Evolutionary conservation across 2,113 vertebrate genomes (phyloP).

Genomic region (Oreochromis niloticus): DNA sequence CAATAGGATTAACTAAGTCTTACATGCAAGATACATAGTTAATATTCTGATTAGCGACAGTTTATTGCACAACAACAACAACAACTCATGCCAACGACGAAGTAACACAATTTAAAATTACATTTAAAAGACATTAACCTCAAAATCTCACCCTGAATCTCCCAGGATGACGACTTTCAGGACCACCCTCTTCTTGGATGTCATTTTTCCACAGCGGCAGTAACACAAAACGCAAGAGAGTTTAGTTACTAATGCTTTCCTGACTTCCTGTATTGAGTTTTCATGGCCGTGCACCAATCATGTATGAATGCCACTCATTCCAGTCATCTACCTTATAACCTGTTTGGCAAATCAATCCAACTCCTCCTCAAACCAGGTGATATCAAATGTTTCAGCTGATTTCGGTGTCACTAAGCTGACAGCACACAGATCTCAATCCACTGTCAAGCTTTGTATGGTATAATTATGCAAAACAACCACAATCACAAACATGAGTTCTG

Average conservation of each 20-base stretch:
- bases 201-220: constrained; percentile 84
- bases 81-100: background rate
- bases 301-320: constrained; percentile 31
- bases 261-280: background rate
- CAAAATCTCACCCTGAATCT: constrained; percentile 87
- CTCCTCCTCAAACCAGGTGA: background rate
- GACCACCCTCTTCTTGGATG: constrained; percentile 98
- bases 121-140: background rate
- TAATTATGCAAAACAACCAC: background rate
- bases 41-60: constrained; percentile 14
- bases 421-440: background rate
- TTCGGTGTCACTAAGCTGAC: background rate
- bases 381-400: background rate
- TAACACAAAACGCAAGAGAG: background rate
- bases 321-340: constrained; percentile 67
- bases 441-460: background rate
- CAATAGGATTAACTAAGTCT: background rate
- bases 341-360: constrained; percentile 60
- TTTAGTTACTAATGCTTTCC: background rate
- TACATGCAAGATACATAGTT: background rate
- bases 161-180: constrained; percentile 98
- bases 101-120: background rate
- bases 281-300: background rate
- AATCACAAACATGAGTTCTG: background rate
- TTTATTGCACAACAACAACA: background rate